phyloP scores from a whole-genome alignment of 2,888 invertebrate genomes.

The Metallyticus violacea region DNA sequence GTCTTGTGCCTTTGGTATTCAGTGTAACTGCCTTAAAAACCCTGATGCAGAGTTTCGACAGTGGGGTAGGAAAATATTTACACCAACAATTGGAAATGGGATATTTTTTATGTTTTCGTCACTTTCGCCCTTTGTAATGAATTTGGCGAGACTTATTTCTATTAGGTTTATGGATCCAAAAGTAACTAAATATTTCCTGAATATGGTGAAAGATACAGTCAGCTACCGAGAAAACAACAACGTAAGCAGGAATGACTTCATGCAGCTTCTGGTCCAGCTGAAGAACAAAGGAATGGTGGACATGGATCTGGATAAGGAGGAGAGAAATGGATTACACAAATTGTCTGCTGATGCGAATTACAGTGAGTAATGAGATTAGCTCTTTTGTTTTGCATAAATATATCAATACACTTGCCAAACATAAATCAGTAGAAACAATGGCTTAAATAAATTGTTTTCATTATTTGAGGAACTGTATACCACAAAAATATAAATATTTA shows the following conservation, averaged over 20 bases:
- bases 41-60: slow-evolving; percentile 44
- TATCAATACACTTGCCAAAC: no score
- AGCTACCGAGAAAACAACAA: slow-evolving; percentile 36
- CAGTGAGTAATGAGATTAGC: neutral
- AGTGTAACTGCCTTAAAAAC: slow-evolving; percentile 41
- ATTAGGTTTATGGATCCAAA: neutral
- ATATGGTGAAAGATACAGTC: slow-evolving; percentile 45
- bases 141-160: slow-evolving; percentile 8
- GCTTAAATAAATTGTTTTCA: no score
- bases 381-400: no score
- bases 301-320: neutral
- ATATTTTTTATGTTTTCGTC: slow-evolving; percentile 40
- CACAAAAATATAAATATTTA: no score
- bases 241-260: slow-evolving; percentile 36
- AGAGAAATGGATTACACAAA: neutral
- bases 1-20: slow-evolving; percentile 49
- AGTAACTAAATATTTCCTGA: slow-evolving; percentile 43
- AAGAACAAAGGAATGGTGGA: slow-evolving; percentile 29
- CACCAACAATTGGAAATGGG: slow-evolving; percentile 38
- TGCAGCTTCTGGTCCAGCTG: slow-evolving; percentile 33
- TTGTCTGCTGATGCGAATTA: neutral
- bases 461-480: no score
- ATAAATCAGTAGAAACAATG: no score
- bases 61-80: slow-evolving; percentile 38
- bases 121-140: neutral